Evolutionary conservation across 2,797 vertebrate genomes (phyloP).

Genomic region (Novumbra hubbsi): DNA sequence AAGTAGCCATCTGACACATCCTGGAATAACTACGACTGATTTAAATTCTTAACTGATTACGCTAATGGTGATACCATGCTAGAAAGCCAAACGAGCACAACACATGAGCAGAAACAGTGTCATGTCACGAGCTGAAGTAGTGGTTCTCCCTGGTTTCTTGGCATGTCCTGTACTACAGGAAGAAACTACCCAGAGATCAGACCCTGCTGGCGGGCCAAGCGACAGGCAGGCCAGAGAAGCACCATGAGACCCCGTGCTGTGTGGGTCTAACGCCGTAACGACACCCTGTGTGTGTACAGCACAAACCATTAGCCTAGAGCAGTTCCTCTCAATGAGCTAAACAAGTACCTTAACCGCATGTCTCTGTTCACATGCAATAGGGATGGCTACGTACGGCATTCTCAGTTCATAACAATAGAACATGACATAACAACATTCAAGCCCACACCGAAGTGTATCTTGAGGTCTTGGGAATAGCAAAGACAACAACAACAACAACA

Average conservation of each 20-base stretch:
- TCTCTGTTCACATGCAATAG: not conserved
- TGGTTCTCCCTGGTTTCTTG: no score
- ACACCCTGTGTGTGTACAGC: not conserved
- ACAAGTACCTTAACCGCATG: not conserved
- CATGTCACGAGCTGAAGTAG: no score
- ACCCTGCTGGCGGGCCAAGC: no score
- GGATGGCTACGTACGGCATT: no score
- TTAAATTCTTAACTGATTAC: not conserved
- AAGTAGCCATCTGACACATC: not conserved
- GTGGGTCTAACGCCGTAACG: not conserved
- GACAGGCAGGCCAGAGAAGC: not conserved
- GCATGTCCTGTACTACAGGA: not conserved
- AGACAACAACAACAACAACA: not conserved
- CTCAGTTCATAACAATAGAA: not conserved
- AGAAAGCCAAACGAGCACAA: no score
- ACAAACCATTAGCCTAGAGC: not conserved
- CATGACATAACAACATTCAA: not conserved
- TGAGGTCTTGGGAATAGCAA: not conserved
- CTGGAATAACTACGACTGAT: not conserved
- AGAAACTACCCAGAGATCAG: not conserved
- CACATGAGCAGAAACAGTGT: no score
- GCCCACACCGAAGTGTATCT: not conserved
- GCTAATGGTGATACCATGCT: no score
- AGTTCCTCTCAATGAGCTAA: not conserved
- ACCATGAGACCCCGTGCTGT: not conserved